A percentile compares a stretch with the other conserved stretches of the same genome.
Conservation (phyloP, 64 coral and sea anemone genomes). For the Montipora efflorescens region DNA sequence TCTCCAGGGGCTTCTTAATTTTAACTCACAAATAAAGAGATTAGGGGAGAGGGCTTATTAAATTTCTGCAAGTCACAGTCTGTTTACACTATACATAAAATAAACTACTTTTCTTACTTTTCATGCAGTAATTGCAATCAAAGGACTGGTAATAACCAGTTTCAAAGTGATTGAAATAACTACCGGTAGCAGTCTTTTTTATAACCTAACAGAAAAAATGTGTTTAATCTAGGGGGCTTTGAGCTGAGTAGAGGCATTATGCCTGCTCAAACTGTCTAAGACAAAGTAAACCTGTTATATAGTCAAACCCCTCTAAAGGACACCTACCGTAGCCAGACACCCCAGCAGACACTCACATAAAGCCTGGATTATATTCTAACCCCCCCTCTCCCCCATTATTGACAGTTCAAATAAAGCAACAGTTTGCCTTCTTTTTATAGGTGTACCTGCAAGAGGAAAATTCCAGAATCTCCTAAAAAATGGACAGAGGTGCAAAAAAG, state of each 20-base stretch:
- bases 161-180: conserved; percentile 14
- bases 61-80: not conserved
- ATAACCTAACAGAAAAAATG: not conserved
- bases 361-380: not conserved
- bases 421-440: too few relatives aligned
- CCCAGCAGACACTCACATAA: conserved; percentile 4
- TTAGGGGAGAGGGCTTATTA: not conserved
- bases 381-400: not conserved
- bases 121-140: conserved; percentile 3
- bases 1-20: conserved; percentile 2
- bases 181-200: not conserved
- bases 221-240: not conserved
- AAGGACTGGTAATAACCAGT: not conserved
- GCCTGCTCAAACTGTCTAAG: conserved; percentile 7
- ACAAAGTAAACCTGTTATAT: conserved; percentile 3
- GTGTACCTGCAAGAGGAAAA: too few relatives aligned
- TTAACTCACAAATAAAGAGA: conserved; percentile 9
- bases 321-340: not conserved
- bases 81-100: not conserved
- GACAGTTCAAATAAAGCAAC: not conserved
- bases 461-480: too few relatives aligned
- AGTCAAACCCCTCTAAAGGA: conserved; percentile 1
- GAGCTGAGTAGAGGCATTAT: not conserved
- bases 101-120: not conserved
- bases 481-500: too few relatives aligned